Base-by-base conservation (phyloP, 2,113 vertebrate genomes). In the Syngnathus scovelli region DNA sequence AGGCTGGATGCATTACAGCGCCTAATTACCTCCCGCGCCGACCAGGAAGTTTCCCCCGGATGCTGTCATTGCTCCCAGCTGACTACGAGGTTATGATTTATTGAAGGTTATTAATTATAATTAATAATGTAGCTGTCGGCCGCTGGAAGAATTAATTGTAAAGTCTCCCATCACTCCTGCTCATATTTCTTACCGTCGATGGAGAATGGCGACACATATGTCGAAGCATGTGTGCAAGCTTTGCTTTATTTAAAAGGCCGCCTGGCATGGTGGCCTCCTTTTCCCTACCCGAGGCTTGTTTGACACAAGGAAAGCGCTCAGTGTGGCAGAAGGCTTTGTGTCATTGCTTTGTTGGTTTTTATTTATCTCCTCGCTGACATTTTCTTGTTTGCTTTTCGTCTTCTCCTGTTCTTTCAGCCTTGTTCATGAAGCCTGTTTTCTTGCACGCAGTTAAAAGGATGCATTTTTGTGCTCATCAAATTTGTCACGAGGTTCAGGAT, bases 211-310 rank as follows among this genome's bases (percentile, higher is more conserved):
- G 67, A 49, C 72, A 61, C 78, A 83, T 88, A 80, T 86, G 82
- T 79, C 41, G 68, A 61, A 76, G 70, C 82, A 83, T 81, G 85
- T 88, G 84, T 81, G 72, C 78, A n/a, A 72, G 72, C 79, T 83
- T 83, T 83, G 75, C 82, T 82, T 83, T 70, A 80, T 86, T 89
- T 72, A 85, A 72, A 86, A 82, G 61, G 12, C 41, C 21, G 77
- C 77, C 79, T 55, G 77, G 70, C 70, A 84, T 77, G 33, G 69
- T 81, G 86, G 72, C 83, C 82, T 85, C 70, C 69, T 85, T 85
- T 88, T 67, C 67, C 66, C 58, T 51, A 23, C 65, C 71, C 0
- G 68, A 85, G 81, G 70, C 71, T 69, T 70, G 59, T 81, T 70
- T 78, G 62, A 82, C 83, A 78, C 38, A 76, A 73, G 73, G 75